Conservation (phyloP, 2,113 vertebrate species). For the Typhlomys cinereus region DNA sequence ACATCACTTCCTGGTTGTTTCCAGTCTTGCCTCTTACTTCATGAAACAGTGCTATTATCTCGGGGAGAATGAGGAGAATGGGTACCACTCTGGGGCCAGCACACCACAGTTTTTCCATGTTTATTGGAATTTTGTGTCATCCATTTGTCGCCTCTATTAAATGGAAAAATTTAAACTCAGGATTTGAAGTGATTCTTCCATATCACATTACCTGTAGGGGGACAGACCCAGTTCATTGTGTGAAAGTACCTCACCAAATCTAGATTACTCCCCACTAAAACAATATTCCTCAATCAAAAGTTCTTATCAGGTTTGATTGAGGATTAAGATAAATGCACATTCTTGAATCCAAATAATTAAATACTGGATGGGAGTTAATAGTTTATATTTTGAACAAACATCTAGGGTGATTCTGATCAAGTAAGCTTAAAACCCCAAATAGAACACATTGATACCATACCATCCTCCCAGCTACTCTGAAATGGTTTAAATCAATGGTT, state of each 20-base stretch:
- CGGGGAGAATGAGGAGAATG: neutral
- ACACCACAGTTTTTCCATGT: neutral
- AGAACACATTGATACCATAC: neutral
- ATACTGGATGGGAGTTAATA: neutral
- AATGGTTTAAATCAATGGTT: neutral
- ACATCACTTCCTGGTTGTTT: neutral
- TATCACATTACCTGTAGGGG: neutral
- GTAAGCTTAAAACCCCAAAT: neutral
- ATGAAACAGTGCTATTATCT: neutral
- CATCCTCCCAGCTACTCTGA: neutral
- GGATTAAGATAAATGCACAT: neutral
- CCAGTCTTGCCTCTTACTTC: slow-evolving; percentile 38
- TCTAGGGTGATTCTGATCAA: neutral
- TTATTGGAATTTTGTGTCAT: neutral
- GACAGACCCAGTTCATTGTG: neutral
- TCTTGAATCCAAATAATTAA: neutral
- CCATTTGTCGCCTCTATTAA: slow-evolving; percentile 25
- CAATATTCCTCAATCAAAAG: neutral
- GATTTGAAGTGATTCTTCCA: neutral
- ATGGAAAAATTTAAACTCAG: slow-evolving; percentile 23
- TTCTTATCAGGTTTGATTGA: neutral
- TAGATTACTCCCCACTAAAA: slow-evolving; percentile 5
- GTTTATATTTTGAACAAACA: slow-evolving; percentile 8
- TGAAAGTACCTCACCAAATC: neutral
- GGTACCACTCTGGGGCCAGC: neutral